These are phyloP conservation scores for Morinoia aosen DNA, from an alignment of 2,888 invertebrate species.

Conservation along the genomic window DNA sequence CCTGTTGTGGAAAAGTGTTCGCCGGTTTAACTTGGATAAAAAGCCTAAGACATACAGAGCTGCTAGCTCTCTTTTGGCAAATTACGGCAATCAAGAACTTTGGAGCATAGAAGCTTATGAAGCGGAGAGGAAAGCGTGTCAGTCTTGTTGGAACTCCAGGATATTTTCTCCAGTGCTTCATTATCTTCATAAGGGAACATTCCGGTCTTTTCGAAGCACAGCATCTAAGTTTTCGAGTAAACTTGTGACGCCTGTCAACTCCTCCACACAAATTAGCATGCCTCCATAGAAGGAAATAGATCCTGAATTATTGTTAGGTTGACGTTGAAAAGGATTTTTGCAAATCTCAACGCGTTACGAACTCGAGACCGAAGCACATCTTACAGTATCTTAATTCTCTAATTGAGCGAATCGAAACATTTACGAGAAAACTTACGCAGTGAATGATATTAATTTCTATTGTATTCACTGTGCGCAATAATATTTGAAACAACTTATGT, in stretches of 20 bases:
- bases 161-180: not conserved
- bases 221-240: not conserved
- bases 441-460: no score
- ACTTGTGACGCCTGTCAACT: not conserved
- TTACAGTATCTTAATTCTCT: not conserved
- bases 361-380: not conserved
- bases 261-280: not conserved
- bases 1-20: not conserved
- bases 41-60: not conserved
- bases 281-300: not conserved
- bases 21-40: not conserved
- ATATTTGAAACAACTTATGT: no score
- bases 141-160: not conserved
- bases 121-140: not conserved
- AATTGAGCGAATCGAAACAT: no score
- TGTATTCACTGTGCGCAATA: no score
- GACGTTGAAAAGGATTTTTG: not conserved
- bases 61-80: not conserved
- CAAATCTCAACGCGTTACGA: not conserved
- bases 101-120: no score
- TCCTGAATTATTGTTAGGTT: not conserved
- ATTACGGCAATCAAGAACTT: not conserved
- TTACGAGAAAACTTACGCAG: no score
- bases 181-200: not conserved
- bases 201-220: not conserved